Evolutionary conservation across 2,797 vertebrate species (phyloP), one percentile per base, ranked within the genome.

Genomic region (Danio tinwini): DNA sequence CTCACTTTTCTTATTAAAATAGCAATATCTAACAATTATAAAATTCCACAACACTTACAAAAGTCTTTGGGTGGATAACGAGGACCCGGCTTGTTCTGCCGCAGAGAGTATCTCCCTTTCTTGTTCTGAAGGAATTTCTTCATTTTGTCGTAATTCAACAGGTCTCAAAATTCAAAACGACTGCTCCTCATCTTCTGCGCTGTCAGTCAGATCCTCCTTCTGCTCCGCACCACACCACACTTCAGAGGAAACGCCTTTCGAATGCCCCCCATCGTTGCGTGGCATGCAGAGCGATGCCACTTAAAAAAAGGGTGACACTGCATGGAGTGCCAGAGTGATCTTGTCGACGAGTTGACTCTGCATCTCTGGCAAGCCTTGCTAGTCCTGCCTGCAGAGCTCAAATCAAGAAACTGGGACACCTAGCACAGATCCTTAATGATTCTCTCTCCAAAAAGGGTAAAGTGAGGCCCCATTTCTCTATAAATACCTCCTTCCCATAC

Each of bases 391-490:
- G 87, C 91, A 89, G 89, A 91, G 90, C 92, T 91, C 90, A 92
- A 92, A 92, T 92, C 90, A 90, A 89, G 91, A 93, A 95, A 92
- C 88, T 95, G 92, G 94, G 94, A 94, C 94, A 87, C 89, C 91
- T 90, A 90, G 86, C 86, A 89, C 90, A 71, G 86, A 91, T 89
- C 91, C 93, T 93, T 93, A 92, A 94, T 93, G 92, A 92, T 92
- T 91, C 93, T 92, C 90, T 92, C 92, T 92, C 93, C 90, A 92
- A 93, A 94, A 93, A 90, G 90, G 91, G 89, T 93, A 91, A 93
- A 92, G 92, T 92, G 91, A 94, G 93, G 93, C 93, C 94, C 94
- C 90, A 91, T 94, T 95, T 88, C 92, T 93, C 93, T 94, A 95
- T 92, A 94, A 94, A 95, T 94, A 94, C 89, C 91, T 91, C 88